Percentiles rank a stretch among this genome's conserved stretches.
phyloP scores from a whole-genome alignment of 1,140 invertebrate species.

The Heliothis subflexa region DNA sequence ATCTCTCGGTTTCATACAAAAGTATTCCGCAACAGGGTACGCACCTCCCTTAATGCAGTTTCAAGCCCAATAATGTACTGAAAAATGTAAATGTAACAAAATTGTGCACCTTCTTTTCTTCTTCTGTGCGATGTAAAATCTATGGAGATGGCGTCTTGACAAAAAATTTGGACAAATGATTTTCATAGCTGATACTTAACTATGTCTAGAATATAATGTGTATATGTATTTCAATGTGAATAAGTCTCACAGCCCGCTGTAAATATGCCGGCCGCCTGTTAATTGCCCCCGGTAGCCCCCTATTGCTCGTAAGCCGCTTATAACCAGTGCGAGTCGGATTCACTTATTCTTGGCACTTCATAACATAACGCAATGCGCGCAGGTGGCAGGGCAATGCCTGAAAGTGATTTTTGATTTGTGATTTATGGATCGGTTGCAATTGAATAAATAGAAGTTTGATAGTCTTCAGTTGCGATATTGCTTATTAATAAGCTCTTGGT shows the following conservation, averaged over 20 bases:
- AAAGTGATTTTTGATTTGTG: constrained; percentile 17
- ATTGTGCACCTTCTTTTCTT: too few relatives aligned
- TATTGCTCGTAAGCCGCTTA: constrained; percentile 37
- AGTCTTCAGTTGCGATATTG: too few relatives aligned
- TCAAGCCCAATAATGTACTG: too few relatives aligned
- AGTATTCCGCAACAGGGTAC: too few relatives aligned
- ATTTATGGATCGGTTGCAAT: background rate
- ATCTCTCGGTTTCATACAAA: too few relatives aligned
- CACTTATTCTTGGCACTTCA: constrained; percentile 57
- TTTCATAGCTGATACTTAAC: background rate
- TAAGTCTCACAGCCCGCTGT: constrained; percentile 20
- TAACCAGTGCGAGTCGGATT: constrained; percentile 50
- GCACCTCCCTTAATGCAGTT: too few relatives aligned
- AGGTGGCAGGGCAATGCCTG: constrained; percentile 49
- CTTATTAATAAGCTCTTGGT: too few relatives aligned
- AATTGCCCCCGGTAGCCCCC: constrained; percentile 54
- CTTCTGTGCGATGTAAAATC: too few relatives aligned
- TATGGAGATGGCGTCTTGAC: background rate
- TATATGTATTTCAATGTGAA: too few relatives aligned
- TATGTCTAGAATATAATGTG: too few relatives aligned
- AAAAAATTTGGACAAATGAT: background rate
- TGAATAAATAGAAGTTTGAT: too few relatives aligned
- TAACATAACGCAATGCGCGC: constrained; percentile 32
- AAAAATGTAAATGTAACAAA: too few relatives aligned
- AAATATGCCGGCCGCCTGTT: constrained; percentile 41